A percentile compares a stretch with the other conserved stretches of the same genome.
Evolutionary conservation across 2,888 invertebrate species (phyloP).

Genomic region (Thera britannica): DNA sequence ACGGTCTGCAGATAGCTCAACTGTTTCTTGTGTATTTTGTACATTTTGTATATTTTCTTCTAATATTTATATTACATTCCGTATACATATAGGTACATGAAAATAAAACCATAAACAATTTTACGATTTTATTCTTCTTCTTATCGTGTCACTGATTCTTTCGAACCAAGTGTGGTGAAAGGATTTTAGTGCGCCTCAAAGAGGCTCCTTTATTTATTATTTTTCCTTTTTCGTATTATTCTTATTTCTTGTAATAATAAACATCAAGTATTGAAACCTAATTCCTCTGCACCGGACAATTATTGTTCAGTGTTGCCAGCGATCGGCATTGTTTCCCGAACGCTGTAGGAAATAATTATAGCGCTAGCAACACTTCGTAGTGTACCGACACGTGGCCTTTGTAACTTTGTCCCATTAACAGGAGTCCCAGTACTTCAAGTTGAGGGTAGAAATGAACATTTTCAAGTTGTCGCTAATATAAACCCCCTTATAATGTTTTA

Average conservation of each 20-base stretch:
- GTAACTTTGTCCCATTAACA: slow-evolving; percentile 32
- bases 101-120: too few species aligned
- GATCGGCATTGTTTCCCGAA: slow-evolving; percentile 63
- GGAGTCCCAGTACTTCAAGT: slow-evolving; percentile 17
- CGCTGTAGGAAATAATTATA: slow-evolving; percentile 80
- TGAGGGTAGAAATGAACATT: slow-evolving; percentile 26
- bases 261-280: slow-evolving; percentile 44
- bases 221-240: too few species aligned
- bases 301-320: slow-evolving; percentile 70
- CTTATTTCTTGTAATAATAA: slow-evolving; percentile 5
- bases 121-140: too few species aligned
- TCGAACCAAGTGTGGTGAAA: too few species aligned
- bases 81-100: too few species aligned
- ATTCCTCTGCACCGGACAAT: slow-evolving; percentile 53
- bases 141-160: too few species aligned
- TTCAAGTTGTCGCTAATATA: background rate
- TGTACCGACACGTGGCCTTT: slow-evolving; percentile 64
- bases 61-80: too few species aligned
- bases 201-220: too few species aligned
- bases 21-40: too few species aligned
- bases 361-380: slow-evolving; percentile 74
- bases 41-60: too few species aligned
- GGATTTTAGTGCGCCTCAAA: too few species aligned
- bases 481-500: background rate
- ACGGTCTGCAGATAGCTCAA: too few species aligned